Evolutionary conservation across 2,113 vertebrate genomes (phyloP).

Genomic region (Myocastor coypus): DNA sequence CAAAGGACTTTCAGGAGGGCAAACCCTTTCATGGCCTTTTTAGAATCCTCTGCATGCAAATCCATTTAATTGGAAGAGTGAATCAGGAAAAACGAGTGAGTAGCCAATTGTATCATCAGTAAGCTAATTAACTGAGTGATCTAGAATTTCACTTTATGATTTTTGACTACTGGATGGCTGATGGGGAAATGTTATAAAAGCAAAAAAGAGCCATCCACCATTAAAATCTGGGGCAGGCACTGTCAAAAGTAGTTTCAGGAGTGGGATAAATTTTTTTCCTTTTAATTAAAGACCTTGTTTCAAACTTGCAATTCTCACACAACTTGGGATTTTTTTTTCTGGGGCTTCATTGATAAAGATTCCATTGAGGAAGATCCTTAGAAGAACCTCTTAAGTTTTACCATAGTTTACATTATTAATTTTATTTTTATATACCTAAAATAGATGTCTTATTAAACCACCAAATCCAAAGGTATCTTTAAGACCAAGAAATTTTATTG

Average conservation of each 20-base stretch:
- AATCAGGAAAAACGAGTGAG: background rate
- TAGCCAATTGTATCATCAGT: background rate
- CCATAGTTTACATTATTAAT: background rate
- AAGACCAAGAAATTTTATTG: slow-evolving; percentile 70
- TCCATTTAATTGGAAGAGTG: background rate
- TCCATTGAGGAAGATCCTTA: background rate
- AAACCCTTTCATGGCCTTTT: background rate
- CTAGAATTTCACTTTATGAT: background rate
- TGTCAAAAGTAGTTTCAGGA: background rate
- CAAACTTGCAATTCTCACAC: background rate
- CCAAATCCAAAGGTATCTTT: slow-evolving; percentile 53
- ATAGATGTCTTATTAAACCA: slow-evolving; percentile 19
- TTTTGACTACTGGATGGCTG: background rate
- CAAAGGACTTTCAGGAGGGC: background rate
- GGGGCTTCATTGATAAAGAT: background rate
- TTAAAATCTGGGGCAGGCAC: background rate
- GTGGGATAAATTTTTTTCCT: background rate
- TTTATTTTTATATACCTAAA: slow-evolving; percentile 5
- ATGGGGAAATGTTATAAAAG: background rate
- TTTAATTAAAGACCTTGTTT: background rate
- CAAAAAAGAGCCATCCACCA: background rate
- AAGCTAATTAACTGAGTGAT: background rate
- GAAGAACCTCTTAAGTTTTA: background rate
- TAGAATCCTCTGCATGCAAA: background rate
- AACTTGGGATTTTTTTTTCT: background rate